These are phyloP conservation scores for Vulpes vulpes DNA, from an alignment of 2,113 vertebrate genomes.

Conservation along the genomic window DNA sequence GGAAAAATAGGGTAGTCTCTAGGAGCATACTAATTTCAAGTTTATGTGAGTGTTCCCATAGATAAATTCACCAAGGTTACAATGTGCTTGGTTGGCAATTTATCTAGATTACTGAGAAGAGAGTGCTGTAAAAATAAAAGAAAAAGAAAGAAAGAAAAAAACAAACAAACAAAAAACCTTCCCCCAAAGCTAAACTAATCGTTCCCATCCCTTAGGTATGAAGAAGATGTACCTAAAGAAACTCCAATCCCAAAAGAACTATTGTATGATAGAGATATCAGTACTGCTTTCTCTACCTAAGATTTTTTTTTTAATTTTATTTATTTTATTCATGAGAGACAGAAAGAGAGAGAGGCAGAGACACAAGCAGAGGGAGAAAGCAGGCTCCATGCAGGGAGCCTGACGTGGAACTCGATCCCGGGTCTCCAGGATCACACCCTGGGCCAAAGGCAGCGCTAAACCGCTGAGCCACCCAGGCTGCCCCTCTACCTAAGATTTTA, in stretches of 20 bases:
- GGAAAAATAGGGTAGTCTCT: slow-evolving; percentile 69
- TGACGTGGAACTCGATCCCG: no score
- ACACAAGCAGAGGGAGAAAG: no score
- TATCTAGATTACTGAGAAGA: slow-evolving; percentile 78
- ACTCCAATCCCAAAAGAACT: background rate
- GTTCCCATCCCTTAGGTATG: slow-evolving; percentile 20
- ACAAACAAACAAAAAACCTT: background rate
- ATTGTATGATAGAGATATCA: background rate
- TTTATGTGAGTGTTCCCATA: slow-evolving; percentile 73
- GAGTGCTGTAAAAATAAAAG: background rate
- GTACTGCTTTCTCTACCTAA: background rate
- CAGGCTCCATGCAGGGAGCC: no score
- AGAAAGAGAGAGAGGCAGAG: no score
- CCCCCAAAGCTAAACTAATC: background rate
- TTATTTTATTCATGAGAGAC: no score
- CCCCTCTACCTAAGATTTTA: no score
- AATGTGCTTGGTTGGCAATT: slow-evolving; percentile 80
- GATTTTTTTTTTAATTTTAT: background rate
- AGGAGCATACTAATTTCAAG: slow-evolving; percentile 74
- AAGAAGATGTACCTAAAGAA: slow-evolving; percentile 51
- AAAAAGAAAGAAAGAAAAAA: background rate
- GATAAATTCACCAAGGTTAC: slow-evolving; percentile 80
- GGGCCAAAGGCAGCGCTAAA: no score
- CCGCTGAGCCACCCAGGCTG: no score
- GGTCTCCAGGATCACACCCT: no score